These are phyloP conservation scores for Thecocarcelia acutangulata DNA, from an alignment of 2,888 invertebrate genomes.

Conservation along the genomic window DNA sequence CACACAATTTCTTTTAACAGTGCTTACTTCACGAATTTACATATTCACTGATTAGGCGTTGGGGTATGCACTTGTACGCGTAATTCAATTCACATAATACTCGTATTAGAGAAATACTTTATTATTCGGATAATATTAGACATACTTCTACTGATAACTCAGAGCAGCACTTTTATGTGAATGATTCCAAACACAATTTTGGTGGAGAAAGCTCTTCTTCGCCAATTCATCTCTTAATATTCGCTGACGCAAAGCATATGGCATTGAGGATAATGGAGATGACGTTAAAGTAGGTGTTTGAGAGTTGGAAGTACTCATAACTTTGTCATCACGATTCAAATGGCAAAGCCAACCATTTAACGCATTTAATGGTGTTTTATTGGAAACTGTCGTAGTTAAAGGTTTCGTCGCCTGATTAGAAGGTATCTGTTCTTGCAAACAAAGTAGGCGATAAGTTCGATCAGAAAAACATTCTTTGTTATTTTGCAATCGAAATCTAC, in stretches of 20 bases:
- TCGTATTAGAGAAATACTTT: no score
- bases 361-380: neutral
- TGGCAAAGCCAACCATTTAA: neutral
- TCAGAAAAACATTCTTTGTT: slow-evolving; percentile 51
- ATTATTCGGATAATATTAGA: no score
- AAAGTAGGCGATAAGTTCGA: neutral
- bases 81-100: no score
- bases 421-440: neutral
- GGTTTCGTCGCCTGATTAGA: neutral
- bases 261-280: slow-evolving; percentile 8
- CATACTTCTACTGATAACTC: slow-evolving; percentile 25
- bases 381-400: neutral
- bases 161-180: slow-evolving; percentile 45
- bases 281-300: neutral
- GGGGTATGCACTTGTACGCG: no score
- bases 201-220: no score
- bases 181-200: no score
- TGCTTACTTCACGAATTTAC: no score
- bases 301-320: neutral
- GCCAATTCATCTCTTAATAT: slow-evolving; percentile 39
- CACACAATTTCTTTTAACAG: no score
- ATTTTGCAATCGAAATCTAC: slow-evolving; percentile 51
- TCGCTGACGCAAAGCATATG: slow-evolving; percentile 44
- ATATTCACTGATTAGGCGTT: no score
- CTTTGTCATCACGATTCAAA: neutral